Base-by-base conservation (phyloP, 1,140 invertebrate genomes). In the Plodia interpunctella region DNA sequence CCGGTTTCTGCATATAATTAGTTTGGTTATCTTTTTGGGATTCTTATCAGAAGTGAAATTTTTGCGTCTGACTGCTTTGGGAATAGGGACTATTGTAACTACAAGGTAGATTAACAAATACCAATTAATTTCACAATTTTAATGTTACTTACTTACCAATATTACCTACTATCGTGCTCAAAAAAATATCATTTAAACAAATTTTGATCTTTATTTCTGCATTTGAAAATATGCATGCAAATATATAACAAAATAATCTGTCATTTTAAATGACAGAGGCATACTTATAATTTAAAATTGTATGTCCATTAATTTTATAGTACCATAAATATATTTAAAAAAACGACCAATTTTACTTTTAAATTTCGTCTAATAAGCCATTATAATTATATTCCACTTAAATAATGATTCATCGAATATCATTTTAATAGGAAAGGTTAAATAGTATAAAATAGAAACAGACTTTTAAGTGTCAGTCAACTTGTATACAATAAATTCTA, bases 1-100 rank as follows among this genome's bases (percentile, higher is more conserved):
- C 38, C 38, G 38, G 38, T 44, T 44, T n/a, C n/a, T 44, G 38
- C 38, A 44, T 44, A 44, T 9, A 32, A 32, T 44, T 44, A 44
- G 38, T 44, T 32, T 44, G 13, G 13, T 44, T 44, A 44, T 44
- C 38, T 44, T 44, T 44, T 44, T 44, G 38, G 13, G n/a, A 44
- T 15, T 44, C 5, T 17, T 44, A 44, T 44, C 38, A 44, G 38
- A 44, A 3, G n/a, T n/a, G 13, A 1, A 44, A 44, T 44, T 32
- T n/a, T 15, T 17, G n/a, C 5, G 15, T 5, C 15, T 15, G 15
- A 44, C 1, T 44, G n/a, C 15, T 15, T 44, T 15, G 38, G 3
- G 2, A 44, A 44, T 44, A 44, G 11, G 30, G 10, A 3, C 11
- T 25, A 25, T 25, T 25, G 2, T 6, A 3, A 3, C 21, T 25